Conservation (phyloP, 2,797 vertebrate species). For the Pipistrellus kuhlii region DNA sequence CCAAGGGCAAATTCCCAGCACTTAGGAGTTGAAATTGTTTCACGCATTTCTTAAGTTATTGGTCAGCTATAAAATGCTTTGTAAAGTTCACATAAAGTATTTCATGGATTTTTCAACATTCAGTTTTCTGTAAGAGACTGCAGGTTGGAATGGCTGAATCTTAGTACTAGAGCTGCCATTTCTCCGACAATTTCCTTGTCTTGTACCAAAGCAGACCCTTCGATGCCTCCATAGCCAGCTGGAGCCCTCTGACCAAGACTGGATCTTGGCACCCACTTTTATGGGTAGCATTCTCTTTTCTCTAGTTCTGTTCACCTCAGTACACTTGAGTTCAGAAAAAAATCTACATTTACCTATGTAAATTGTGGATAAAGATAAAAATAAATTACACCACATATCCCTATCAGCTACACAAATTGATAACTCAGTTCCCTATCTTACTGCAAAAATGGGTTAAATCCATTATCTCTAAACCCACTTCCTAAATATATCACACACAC, state of each 20-base stretch:
- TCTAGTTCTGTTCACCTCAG: background rate
- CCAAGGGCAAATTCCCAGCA: constrained; percentile 35
- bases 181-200: constrained; percentile 21
- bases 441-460: constrained; percentile 30
- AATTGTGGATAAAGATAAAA: constrained; percentile 24
- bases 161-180: background rate
- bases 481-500: background rate
- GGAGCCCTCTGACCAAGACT: background rate
- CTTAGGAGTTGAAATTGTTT: background rate
- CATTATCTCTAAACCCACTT: background rate
- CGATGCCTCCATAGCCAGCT: background rate
- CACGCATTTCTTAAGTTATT: background rate
- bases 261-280: background rate
- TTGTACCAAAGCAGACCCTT: background rate
- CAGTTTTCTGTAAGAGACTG: constrained; percentile 37
- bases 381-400: background rate
- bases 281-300: background rate
- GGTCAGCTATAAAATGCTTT: constrained; percentile 68
- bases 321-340: background rate
- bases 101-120: constrained; percentile 28
- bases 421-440: background rate
- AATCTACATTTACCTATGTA: background rate
- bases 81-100: constrained; percentile 60
- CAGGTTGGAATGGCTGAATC: constrained; percentile 13
- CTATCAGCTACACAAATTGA: background rate